phyloP scores from a whole-genome alignment of 2,113 vertebrate genomes.

The Colinus virginianus region DNA sequence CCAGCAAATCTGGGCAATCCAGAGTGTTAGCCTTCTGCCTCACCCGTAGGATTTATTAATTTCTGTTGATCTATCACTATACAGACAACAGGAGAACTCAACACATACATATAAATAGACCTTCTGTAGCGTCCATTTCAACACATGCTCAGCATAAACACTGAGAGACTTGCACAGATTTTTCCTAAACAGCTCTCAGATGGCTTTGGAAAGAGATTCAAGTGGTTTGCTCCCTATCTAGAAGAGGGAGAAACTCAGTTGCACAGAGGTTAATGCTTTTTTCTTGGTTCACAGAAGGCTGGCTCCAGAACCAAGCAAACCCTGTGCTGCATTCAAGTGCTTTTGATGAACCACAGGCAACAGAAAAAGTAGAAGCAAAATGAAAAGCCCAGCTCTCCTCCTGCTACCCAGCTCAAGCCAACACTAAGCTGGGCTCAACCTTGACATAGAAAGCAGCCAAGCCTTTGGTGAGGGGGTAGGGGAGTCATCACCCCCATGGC shows the following conservation, averaged over 20 bases:
- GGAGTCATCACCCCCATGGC: neutral
- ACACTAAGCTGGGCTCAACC: too few species aligned
- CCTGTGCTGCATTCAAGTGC: fast-evolving
- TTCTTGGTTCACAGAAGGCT: neutral
- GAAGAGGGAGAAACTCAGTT: neutral
- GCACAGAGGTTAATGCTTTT: neutral
- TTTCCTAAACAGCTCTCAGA: neutral
- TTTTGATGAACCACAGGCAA: fast-evolving
- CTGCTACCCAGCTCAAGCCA: neutral
- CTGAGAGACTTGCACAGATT: neutral
- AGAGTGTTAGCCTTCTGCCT: neutral
- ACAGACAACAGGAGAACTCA: neutral
- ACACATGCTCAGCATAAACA: neutral
- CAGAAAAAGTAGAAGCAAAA: neutral
- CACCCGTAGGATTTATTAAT: neutral
- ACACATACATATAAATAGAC: too few species aligned
- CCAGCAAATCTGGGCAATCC: neutral
- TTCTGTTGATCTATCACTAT: neutral
- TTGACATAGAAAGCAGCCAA: neutral
- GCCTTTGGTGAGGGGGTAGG: neutral
- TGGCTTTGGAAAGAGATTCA: neutral
- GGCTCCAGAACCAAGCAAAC: neutral
- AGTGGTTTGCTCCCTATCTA: neutral
- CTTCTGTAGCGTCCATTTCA: neutral
- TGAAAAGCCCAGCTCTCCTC: neutral